Evolutionary conservation across 2,113 vertebrate species (phyloP), one percentile per base, ranked within the genome.

Genomic region (Athene noctua): DNA sequence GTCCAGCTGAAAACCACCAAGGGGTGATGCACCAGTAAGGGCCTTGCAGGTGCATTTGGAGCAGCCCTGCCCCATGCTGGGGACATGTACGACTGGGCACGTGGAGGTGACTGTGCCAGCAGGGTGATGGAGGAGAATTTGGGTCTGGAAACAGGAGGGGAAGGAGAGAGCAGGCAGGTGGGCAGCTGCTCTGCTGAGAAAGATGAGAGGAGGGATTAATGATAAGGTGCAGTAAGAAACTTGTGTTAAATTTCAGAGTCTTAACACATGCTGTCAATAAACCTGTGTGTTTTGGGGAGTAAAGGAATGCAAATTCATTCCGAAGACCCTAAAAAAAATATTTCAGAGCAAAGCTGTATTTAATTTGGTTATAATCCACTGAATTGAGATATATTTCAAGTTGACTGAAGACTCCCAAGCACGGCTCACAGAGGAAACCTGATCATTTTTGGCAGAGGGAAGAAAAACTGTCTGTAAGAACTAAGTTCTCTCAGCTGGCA

Each of bases 221-320:
- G 82, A 57, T 46, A 80, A 90, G 34, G 58, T 57, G 25, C 32
- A 25, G 36, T 51, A 68, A 71, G 49, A 79, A 87, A 86, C 1
- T 66, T 66, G 2, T 1, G 1, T 9, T 62, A 54, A 36, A 42
- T 92, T 95, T 91, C 66, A 80, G 70, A 86, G 40, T 68, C 58
- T 0, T 46, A 0, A 30, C 81, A 87, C 9, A 5, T 91, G 87
- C 88, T 92, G 88, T 85, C 89, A 86, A 65, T 92, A 94, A 80
- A 90, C 51, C 38, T 81, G 71, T 80, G 54, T 86, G 52, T 10
- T 65, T 70, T 59, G 86, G 86, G 97, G 59, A 73, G 72, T 73
- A 97, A 96, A 77, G 18, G 61, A 93, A 87, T 63, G 27, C 79
- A 93, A 96, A 88, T 27, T n/a, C 16, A 52, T 94, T 90, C 80